A percentile compares a stretch with the other conserved stretches of the same genome.
phyloP scores from a whole-genome alignment of 2,888 invertebrate genomes.

The Drosophila anceps region DNA sequence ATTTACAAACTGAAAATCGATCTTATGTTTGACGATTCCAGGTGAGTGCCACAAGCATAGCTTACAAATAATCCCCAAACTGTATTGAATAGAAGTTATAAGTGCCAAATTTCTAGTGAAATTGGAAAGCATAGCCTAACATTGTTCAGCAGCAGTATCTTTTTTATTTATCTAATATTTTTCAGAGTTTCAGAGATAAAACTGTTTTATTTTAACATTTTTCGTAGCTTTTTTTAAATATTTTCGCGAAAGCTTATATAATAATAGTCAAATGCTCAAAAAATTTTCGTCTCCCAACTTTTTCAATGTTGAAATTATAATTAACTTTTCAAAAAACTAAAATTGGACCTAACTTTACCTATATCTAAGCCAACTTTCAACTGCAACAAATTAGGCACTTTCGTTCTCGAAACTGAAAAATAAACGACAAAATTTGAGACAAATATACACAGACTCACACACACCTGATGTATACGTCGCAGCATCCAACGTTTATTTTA shows the following conservation, averaged over 20 bases:
- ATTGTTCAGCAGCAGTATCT: background rate
- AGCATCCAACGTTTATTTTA: slow-evolving; percentile 62
- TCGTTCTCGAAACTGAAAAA: slow-evolving; percentile 64
- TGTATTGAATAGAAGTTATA: background rate
- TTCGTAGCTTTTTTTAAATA: background rate
- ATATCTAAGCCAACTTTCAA: slow-evolving; percentile 49
- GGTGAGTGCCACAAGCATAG: slow-evolving; percentile 82
- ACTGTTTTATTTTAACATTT: background rate
- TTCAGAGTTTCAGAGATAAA: background rate
- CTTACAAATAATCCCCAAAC: background rate
- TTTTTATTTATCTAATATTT: background rate
- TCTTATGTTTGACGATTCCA: slow-evolving; percentile 92
- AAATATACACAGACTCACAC: slow-evolving; percentile 11
- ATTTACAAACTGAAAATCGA: slow-evolving; percentile 94
- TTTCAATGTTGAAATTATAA: background rate
- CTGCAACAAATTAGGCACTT: slow-evolving; percentile 55
- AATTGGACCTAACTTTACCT: slow-evolving; percentile 1
- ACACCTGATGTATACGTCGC: slow-evolving; percentile 30
- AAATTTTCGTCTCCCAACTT: background rate
- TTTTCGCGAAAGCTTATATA: background rate
- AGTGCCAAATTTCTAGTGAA: background rate
- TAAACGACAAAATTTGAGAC: background rate
- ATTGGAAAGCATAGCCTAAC: background rate
- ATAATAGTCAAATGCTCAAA: background rate
- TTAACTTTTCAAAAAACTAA: background rate